Conservation (phyloP, 2,888 invertebrate species). For the Aricia artaxerxes region DNA sequence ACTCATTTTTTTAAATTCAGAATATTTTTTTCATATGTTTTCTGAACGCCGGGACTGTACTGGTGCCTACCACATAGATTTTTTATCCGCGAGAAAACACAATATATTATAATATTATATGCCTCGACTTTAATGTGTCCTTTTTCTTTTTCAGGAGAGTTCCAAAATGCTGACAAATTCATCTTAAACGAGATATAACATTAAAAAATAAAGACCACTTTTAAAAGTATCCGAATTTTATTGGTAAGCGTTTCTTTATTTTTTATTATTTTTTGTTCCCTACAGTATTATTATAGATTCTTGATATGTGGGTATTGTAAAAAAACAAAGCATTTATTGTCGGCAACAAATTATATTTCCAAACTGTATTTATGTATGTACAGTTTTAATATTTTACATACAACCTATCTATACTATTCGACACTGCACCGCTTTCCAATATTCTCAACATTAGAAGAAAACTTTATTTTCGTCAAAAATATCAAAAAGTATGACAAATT, state of each 20-base stretch:
- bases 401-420: constrained; percentile 28
- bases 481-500: background rate
- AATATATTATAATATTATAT: no score
- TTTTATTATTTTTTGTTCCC: background rate
- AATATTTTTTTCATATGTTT: no score
- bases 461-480: constrained; percentile 4
- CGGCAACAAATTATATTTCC: constrained; percentile 30
- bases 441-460: background rate
- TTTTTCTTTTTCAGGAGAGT: background rate
- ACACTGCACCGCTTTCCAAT: constrained; percentile 28
- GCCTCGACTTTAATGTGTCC: background rate
- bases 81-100: no score
- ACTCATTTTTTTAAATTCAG: no score
- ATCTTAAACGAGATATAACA: background rate
- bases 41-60: no score
- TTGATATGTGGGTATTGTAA: background rate
- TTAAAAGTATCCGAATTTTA: background rate
- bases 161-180: background rate
- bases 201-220: background rate
- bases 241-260: constrained; percentile 1
- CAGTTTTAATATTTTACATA: constrained; percentile 26
- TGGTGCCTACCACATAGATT: no score
- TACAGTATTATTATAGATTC: background rate
- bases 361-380: constrained; percentile 27
- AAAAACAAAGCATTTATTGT: constrained; percentile 25